A percentile compares a stretch with the other conserved stretches of the same genome.
Conservation (phyloP, 2,797 vertebrate genomes). For the Bufotes viridis region DNA sequence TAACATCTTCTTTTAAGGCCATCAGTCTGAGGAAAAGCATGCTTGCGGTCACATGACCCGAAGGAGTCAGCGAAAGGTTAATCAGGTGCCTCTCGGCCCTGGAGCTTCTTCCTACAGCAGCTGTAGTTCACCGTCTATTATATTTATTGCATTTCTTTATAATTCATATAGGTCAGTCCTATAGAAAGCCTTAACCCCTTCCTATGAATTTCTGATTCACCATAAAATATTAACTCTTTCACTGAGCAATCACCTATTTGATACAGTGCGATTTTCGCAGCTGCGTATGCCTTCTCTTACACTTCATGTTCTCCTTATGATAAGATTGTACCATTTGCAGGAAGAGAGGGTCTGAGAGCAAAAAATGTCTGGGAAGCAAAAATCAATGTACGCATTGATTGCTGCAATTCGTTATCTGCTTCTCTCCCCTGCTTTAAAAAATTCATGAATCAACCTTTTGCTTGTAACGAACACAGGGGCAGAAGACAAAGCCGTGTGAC, state of each 20-base stretch:
- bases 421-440: slow-evolving; percentile 75
- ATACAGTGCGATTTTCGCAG: background rate
- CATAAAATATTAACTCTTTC: background rate
- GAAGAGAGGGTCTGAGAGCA: slow-evolving; percentile 69
- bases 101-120: slow-evolving; percentile 73
- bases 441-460: slow-evolving; percentile 87
- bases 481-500: slow-evolving; percentile 87
- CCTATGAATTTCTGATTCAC: no score
- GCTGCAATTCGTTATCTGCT: slow-evolving; percentile 95
- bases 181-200: background rate
- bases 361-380: slow-evolving; percentile 60
- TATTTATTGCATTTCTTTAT: slow-evolving; percentile 63
- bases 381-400: slow-evolving; percentile 98
- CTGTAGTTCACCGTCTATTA: slow-evolving; percentile 64
- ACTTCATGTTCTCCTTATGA: slow-evolving; percentile 64
- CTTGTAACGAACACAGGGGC: slow-evolving; percentile 86
- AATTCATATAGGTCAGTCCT: slow-evolving; percentile 67
- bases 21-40: slow-evolving; percentile 85
- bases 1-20: slow-evolving; percentile 92
- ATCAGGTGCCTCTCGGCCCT: slow-evolving; percentile 89
- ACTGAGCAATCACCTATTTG: background rate
- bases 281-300: background rate
- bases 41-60: slow-evolving; percentile 78
- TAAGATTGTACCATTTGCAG: slow-evolving; percentile 68
- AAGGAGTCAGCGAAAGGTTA: slow-evolving; percentile 96